These are phyloP conservation scores for Lordiphosa collinella DNA, from an alignment of 1,140 invertebrate species.

Conservation along the genomic window DNA sequence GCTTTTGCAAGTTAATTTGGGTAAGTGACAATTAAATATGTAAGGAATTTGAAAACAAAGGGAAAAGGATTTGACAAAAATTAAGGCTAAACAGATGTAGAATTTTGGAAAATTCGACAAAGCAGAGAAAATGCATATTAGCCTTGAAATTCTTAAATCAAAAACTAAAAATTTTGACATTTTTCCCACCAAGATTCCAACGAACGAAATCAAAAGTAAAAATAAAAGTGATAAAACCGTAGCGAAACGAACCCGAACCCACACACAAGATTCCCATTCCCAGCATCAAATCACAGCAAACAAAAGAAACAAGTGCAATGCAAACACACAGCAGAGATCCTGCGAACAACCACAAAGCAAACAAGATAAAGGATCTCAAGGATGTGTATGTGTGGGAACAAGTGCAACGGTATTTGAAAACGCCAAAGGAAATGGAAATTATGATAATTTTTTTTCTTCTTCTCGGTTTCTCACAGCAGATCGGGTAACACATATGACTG, in stretches of 20 bases:
- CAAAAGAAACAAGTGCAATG: slow-evolving; percentile 65
- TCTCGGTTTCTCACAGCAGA: slow-evolving; percentile 58
- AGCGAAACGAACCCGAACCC: slow-evolving; percentile 41
- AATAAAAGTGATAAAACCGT: slow-evolving; percentile 66
- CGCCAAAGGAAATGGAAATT: slow-evolving; percentile 75
- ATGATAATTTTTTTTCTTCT: slow-evolving; percentile 60
- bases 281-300: slow-evolving; percentile 72
- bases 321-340: slow-evolving; percentile 39
- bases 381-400: slow-evolving; percentile 63
- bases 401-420: slow-evolving; percentile 71
- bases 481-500: slow-evolving; percentile 70
- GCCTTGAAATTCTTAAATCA: no score
- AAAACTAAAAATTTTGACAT: slow-evolving; percentile 27
- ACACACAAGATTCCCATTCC: slow-evolving; percentile 20
- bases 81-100: neutral
- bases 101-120: no score
- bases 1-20: slow-evolving; percentile 57
- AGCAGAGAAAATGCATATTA: neutral
- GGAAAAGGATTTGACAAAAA: neutral
- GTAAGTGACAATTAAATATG: slow-evolving; percentile 54
- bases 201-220: slow-evolving; percentile 67
- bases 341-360: slow-evolving; percentile 67
- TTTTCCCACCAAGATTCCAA: slow-evolving; percentile 32
- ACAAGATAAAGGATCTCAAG: slow-evolving; percentile 66
- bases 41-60: slow-evolving; percentile 12